A percentile compares a stretch with the other conserved stretches of the same genome.
These are phyloP conservation scores for Vimba vimba DNA, from an alignment of 2,113 vertebrate genomes.

Conservation along the genomic window DNA sequence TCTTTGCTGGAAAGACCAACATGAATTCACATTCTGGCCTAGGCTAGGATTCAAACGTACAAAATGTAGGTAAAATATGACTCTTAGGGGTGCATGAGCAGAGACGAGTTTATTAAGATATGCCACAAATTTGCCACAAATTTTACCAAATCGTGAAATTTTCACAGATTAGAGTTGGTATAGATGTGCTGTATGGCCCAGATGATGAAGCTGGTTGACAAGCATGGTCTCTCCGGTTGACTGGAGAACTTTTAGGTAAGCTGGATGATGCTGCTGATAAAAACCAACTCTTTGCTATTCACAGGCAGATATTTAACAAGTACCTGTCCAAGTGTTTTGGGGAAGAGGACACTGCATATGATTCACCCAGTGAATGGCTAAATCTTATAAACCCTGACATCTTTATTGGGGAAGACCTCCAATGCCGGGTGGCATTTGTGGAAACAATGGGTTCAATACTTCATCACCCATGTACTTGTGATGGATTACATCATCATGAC, in stretches of 20 bases:
- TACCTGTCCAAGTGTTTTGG: conserved; percentile 84
- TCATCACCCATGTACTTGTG: conserved; percentile 81
- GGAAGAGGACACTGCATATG: conserved; percentile 66
- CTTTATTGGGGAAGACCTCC: conserved; percentile 72
- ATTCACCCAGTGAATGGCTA: conserved; percentile 74
- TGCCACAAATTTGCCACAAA: neutral
- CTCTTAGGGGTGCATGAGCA: too few relatives aligned
- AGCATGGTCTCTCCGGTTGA: neutral
- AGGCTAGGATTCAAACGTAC: too few relatives aligned
- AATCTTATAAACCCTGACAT: conserved; percentile 68
- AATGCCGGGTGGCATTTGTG: conserved; percentile 86
- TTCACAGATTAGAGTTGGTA: neutral
- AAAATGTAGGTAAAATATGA: too few relatives aligned
- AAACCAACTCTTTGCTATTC: conserved; percentile 22
- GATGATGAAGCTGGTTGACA: neutral
- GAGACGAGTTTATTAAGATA: neutral
- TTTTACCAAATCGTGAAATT: neutral
- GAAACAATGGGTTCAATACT: conserved; percentile 80
- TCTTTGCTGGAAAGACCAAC: too few relatives aligned
- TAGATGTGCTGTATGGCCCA: neutral
- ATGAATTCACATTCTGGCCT: too few relatives aligned
- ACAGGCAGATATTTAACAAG: conserved; percentile 74
- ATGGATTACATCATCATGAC: conserved; percentile 58
- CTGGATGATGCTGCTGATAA: neutral
- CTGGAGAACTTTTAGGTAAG: neutral